Base-by-base conservation (phyloP, 1,140 invertebrate species). In the Plodia interpunctella region DNA sequence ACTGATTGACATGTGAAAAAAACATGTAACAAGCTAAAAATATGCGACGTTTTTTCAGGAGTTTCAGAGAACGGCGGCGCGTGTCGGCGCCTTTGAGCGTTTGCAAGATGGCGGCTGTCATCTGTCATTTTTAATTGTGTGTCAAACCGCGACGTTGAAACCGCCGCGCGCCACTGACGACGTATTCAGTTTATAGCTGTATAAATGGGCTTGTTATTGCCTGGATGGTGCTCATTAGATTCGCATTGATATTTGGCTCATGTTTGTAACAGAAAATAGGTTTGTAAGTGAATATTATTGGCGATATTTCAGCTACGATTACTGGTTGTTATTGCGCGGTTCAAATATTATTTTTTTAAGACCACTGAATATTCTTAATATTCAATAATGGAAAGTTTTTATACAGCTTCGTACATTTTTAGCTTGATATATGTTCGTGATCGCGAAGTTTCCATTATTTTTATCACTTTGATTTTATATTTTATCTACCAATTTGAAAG, bases 71-170 rank as follows among this genome's bases (percentile, higher is more conserved):
- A 65, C 55, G 58, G 49, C 67, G 61, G 49, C 67, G 61, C 63
- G 60, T 15, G 38, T 67, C 57, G 62, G 67, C 69, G 65, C 65
- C 73, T 80, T 77, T 85, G 78, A 77, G 59, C 64, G 58, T 53
- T 19, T 56, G 63, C 73, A 80, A 84, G 65, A 78, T 83, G 80
- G 77, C 77, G 52, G 62, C 38, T 59, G 63, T 80, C 80, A 87
- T 87, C 82, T 80, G 84, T 87, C 84, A 87, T 87, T 87, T 87
- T 85, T 87, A 87, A 87, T 87, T 87, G 84, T 77, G 66, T 84
- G 84, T 87, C 84, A 87, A 80, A 80, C 72, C 70, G 71, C 58
- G 59, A 21, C 60, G 69, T 62, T 70, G 70, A 65, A 65, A 51
- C 57, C 72, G 73, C 74, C 66, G 74, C 73, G 79, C 74, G 72